A percentile compares a stretch with the other conserved stretches of the same genome.
Evolutionary conservation across 2,113 vertebrate genomes (phyloP).

Genomic region (Muntiacus muntjak): DNA sequence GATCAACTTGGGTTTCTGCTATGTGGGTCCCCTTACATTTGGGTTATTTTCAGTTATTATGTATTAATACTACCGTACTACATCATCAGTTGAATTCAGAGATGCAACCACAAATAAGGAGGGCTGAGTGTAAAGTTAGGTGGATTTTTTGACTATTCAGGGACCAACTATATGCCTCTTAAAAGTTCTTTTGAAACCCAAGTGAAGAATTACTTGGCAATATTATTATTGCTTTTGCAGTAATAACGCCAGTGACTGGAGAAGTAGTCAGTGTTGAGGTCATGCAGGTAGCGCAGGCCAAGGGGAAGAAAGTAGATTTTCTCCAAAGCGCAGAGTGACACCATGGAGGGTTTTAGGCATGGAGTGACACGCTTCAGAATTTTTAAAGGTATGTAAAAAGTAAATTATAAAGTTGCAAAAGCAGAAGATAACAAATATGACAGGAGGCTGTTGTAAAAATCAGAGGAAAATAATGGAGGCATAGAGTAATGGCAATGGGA

Average conservation of each 20-base stretch:
- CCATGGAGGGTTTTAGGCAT: neutral
- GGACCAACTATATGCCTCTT: neutral
- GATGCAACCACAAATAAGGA: neutral
- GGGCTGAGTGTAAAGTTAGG: neutral
- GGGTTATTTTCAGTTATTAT: neutral
- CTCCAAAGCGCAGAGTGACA: neutral
- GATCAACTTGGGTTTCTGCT: neutral
- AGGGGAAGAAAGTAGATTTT: neutral
- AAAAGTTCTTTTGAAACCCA: conserved; percentile 20
- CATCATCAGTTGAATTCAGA: neutral
- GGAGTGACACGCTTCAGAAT: neutral
- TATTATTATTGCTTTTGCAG: neutral
- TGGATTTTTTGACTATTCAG: neutral
- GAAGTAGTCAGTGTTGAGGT: neutral
- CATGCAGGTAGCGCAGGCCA: neutral
- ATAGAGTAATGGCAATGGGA: neutral
- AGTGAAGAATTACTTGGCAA: conserved; percentile 8
- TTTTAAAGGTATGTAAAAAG: neutral
- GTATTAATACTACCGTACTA: neutral
- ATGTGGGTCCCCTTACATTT: neutral
- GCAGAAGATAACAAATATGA: neutral
- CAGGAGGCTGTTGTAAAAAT: neutral
- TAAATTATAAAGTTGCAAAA: neutral
- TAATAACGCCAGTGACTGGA: neutral
- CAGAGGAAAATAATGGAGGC: neutral